Evolutionary conservation across 2,113 vertebrate genomes (phyloP), one percentile per base, ranked within the genome.

Genomic region (Myodes glareolus): DNA sequence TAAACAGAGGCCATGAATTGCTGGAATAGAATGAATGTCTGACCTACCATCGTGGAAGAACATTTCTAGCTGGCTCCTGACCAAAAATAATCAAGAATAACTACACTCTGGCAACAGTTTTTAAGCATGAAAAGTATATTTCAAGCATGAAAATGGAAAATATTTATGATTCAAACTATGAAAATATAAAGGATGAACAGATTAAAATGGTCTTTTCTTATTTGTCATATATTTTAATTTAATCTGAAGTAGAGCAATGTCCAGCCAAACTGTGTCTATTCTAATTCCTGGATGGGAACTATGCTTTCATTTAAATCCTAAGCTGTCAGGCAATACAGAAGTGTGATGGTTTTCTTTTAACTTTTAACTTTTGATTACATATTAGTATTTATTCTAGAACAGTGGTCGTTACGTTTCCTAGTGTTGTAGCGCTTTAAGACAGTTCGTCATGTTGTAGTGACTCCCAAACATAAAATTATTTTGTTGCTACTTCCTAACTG

Each of bases 41-140:
- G 10, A 19, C 14, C 23, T 75, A 9, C 55, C 39, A 58, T n/a
- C 11, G 52, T 61, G 70, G 78, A 9, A 67, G n/a, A 72, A 50
- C 61, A 36, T 17, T 88, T 68, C 5, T 67, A 1, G 36, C 25
- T 55, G 19, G 45, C 25, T 52, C 31, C 87, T 90, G 50, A 65
- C 27, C 63, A 52, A 78, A 92, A 91, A 21, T 52, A 91, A 87
- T 55, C 72, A 86, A 70, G 73, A 95, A 78, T 45, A 94, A 75
- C 25, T 75, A 61, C 92, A 76, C 47, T 50, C 27, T 65, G 65
- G 45, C 47, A 93, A 90, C 17, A n/a, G 45, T 31, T 42, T 88
- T 92, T 94, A 90, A 88, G 50, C 75, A 88, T 45, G 0, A 78
- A 96, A 96, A 87, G 45, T 89, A n/a, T 76, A 47, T 81, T 87